Conservation (phyloP, 2,797 vertebrate species). For the Argya squamiceps region DNA sequence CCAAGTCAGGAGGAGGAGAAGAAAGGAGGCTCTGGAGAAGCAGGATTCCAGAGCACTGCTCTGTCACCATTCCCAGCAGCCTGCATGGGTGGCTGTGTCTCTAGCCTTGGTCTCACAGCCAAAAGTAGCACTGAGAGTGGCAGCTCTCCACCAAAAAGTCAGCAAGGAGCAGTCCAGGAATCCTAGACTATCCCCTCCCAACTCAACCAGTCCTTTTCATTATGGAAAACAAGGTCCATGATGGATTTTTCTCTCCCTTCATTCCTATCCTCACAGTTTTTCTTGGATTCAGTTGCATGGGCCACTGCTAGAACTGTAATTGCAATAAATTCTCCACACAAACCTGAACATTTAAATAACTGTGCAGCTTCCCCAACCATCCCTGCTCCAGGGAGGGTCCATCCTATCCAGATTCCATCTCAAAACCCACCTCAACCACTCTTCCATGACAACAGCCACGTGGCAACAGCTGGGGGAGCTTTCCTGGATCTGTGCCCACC, state of each 20-base stretch:
- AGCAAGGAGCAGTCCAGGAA: background rate
- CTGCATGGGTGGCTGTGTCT: background rate
- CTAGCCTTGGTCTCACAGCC: background rate
- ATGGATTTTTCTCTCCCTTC: background rate
- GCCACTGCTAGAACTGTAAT: background rate
- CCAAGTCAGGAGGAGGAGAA: background rate
- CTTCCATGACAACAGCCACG: background rate
- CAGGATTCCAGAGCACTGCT: background rate
- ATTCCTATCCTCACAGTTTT: background rate
- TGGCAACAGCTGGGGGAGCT: background rate
- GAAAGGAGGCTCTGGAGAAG: background rate
- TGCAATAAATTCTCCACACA: background rate
- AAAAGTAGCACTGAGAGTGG: background rate
- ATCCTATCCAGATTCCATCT: background rate
- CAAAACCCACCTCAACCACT: background rate
- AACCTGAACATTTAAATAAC: background rate
- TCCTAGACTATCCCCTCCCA: background rate
- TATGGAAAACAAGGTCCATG: background rate
- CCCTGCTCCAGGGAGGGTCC: background rate
- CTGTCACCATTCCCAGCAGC: background rate
- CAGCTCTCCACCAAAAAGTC: background rate
- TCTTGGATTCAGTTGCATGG: background rate
- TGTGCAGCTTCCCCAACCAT: background rate
- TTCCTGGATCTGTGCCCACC: background rate
- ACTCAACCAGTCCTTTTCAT: background rate